Conservation (phyloP, 1,140 invertebrate species). For the Zaprionus ornatus region DNA sequence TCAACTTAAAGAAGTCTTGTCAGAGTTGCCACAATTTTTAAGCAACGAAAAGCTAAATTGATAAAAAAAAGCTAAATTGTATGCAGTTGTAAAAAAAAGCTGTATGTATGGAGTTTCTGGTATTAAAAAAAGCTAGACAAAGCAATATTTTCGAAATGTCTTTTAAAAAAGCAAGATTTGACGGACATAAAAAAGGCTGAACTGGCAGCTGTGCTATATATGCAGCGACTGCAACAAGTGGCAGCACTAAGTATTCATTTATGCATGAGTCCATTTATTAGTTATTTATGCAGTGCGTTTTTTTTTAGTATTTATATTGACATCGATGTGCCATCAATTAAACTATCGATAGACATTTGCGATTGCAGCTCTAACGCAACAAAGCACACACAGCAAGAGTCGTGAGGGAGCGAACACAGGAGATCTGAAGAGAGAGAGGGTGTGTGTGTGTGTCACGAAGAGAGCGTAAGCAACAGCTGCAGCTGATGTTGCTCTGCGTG, state of each 20-base stretch:
- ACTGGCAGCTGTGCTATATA: too few species aligned
- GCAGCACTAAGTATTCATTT: too few species aligned
- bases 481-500: constrained; percentile 20
- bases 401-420: background rate
- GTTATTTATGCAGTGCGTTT: too few species aligned
- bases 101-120: too few species aligned
- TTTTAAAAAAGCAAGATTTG: too few species aligned
- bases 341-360: background rate
- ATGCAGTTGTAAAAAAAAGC: too few species aligned
- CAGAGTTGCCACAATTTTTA: background rate
- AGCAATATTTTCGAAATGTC: too few species aligned
- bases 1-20: background rate
- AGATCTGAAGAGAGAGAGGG: background rate
- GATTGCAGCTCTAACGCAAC: background rate
- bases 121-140: too few species aligned
- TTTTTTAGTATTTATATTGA: too few species aligned
- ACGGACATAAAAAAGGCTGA: too few species aligned
- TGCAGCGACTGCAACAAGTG: background rate
- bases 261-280: background rate
- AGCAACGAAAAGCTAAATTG: too few species aligned
- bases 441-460: constrained; percentile 14
- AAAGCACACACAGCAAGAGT: constrained; percentile 10
- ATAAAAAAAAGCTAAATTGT: too few species aligned
- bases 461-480: constrained; percentile 50
- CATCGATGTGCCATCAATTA: background rate